phyloP scores from a whole-genome alignment of 2,888 invertebrate genomes.

The Heliothis peltigera region DNA sequence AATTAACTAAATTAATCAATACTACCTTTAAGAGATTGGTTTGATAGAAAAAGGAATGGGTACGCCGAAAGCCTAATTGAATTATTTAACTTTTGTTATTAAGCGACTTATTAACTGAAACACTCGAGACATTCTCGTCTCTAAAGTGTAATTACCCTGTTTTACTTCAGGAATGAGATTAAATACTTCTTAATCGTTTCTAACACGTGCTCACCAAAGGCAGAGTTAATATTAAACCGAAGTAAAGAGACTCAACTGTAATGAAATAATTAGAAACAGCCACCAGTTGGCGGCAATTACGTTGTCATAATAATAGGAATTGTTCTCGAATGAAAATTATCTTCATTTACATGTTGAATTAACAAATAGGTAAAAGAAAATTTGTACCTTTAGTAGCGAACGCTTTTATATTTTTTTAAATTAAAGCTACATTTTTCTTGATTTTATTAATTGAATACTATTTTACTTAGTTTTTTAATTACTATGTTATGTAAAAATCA shows the following conservation, averaged over 20 bases:
- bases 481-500: too few relatives aligned
- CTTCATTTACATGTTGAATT: conserved; percentile 39
- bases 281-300: conserved; percentile 38
- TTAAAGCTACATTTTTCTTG: background rate
- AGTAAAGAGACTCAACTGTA: conserved; percentile 39
- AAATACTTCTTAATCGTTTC: conserved; percentile 21
- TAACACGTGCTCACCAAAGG: conserved; percentile 22
- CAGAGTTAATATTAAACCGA: conserved; percentile 36
- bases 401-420: conserved; percentile 4
- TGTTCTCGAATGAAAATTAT: conserved; percentile 43
- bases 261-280: conserved; percentile 48
- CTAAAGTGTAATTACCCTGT: background rate
- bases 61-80: too few relatives aligned
- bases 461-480: too few relatives aligned
- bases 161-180: background rate
- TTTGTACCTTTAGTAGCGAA: conserved; percentile 10
- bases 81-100: too few relatives aligned
- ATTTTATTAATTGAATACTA: background rate
- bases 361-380: conserved; percentile 21
- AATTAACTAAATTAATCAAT: too few relatives aligned
- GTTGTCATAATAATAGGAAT: conserved; percentile 36
- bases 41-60: too few relatives aligned
- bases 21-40: too few relatives aligned
- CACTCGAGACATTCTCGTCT: background rate
- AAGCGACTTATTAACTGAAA: too few relatives aligned